Conservation (phyloP, 2,888 invertebrate genomes). For the Julus scanicus region DNA sequence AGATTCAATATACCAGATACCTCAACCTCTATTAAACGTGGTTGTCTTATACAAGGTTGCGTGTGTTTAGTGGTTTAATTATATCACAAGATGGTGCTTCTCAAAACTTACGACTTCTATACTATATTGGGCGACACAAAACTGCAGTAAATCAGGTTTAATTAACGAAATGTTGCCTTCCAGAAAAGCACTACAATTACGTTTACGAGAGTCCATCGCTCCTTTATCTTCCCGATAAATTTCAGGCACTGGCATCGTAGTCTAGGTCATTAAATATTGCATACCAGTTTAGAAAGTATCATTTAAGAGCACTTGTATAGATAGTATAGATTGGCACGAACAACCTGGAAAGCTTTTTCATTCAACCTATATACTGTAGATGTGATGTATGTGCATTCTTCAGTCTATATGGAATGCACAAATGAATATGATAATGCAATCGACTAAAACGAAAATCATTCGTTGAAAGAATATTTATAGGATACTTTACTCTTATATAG, state of each 20-base stretch:
- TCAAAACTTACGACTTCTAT: neutral
- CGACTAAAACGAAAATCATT: too few species aligned
- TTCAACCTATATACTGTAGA: too few species aligned
- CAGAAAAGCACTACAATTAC: conserved; percentile 14
- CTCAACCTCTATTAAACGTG: too few species aligned
- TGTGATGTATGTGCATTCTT: too few species aligned
- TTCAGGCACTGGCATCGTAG: neutral
- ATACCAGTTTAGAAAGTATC: neutral
- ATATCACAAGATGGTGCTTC: neutral
- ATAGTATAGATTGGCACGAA: too few species aligned
- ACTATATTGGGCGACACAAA: neutral
- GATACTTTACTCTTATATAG: too few species aligned
- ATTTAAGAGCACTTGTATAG: neutral
- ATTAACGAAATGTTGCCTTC: neutral
- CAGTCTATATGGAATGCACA: too few species aligned
- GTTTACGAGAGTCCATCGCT: neutral
- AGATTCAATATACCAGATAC: too few species aligned
- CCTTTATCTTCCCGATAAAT: neutral
- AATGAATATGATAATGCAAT: too few species aligned
- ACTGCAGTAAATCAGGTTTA: conserved; percentile 18
- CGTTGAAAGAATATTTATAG: too few species aligned
- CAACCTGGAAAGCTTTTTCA: too few species aligned
- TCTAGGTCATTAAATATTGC: neutral
- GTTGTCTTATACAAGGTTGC: neutral
- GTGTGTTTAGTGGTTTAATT: neutral